A percentile compares a stretch with the other conserved stretches of the same genome.
Conservation (phyloP, 2,888 invertebrate genomes). For the Eupithecia subumbrata region DNA sequence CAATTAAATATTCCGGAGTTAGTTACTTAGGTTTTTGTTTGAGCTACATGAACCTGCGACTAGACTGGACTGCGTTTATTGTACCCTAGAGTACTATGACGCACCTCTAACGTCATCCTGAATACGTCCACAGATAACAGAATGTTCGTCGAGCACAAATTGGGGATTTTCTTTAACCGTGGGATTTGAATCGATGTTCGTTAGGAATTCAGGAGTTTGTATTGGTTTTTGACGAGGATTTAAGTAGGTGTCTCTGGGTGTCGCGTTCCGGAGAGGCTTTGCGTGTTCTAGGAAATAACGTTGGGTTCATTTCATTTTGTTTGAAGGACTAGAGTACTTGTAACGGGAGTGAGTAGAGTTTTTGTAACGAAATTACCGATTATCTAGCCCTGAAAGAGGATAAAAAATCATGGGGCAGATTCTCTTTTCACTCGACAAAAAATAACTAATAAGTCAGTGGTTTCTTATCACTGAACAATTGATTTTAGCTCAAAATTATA, state of each 20-base stretch:
- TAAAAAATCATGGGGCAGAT: background rate
- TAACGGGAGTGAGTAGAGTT: background rate
- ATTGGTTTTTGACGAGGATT: constrained; percentile 20
- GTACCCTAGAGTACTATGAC: background rate
- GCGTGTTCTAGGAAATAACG: background rate
- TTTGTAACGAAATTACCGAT: no score
- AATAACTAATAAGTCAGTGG: no score
- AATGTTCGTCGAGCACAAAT: constrained; percentile 35
- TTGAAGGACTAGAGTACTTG: background rate
- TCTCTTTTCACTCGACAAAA: background rate
- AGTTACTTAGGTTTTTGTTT: background rate
- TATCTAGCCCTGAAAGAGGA: background rate
- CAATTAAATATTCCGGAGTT: background rate
- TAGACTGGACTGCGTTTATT: background rate
- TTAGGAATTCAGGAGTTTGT: constrained; percentile 29
- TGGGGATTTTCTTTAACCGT: constrained; percentile 39
- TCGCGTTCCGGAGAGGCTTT: background rate
- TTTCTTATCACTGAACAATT: no score
- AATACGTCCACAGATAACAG: constrained; percentile 18
- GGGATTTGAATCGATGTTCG: constrained; percentile 38
- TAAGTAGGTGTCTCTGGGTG: constrained; percentile 6
- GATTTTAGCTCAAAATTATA: no score
- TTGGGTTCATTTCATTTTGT: background rate
- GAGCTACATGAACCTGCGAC: background rate
- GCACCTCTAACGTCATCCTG: background rate